phyloP scores from a whole-genome alignment of 1,140 invertebrate genomes.

The Lasaia peninsularis region DNA sequence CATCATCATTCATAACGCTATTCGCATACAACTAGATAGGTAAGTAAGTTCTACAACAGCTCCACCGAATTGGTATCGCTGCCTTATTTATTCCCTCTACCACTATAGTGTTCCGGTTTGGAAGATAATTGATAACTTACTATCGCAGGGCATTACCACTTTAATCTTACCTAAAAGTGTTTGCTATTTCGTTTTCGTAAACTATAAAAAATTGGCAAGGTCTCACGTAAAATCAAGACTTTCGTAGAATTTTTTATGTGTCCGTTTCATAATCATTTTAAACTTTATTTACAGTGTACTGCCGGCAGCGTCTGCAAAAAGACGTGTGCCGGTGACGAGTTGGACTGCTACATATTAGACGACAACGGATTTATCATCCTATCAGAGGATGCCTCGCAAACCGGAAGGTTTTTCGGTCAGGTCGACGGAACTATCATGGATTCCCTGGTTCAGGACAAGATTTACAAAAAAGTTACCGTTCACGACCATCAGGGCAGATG shows the following conservation, averaged over 20 bases:
- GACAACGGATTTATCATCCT: constrained; percentile 96
- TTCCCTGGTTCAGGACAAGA: constrained; percentile 91
- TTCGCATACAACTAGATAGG: too few relatives aligned
- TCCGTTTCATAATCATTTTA: not conserved
- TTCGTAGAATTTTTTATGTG: not conserved
- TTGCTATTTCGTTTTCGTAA: too few relatives aligned
- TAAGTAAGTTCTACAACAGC: too few relatives aligned
- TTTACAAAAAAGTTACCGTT: constrained; percentile 91
- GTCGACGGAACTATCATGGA: constrained; percentile 97
- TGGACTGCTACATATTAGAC: constrained; percentile 95
- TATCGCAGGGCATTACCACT: too few relatives aligned
- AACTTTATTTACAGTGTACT: constrained; percentile 80
- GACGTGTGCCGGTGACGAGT: constrained; percentile 89
- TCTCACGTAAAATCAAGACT: not conserved
- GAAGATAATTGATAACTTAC: too few relatives aligned
- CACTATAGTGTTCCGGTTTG: too few relatives aligned
- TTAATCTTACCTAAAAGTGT: too few relatives aligned
- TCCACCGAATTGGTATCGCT: too few relatives aligned
- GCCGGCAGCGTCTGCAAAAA: constrained; percentile 84
- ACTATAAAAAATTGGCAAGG: too few relatives aligned
- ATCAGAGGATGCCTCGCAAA: constrained; percentile 89
- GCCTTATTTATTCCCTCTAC: too few relatives aligned
- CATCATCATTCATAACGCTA: too few relatives aligned
- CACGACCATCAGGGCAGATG: constrained; percentile 94
- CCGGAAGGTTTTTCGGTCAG: constrained; percentile 93